Percentiles rank a stretch among this genome's conserved stretches.
Conservation (phyloP, 2,797 vertebrate species). For the Premnoplex brunnescens region DNA sequence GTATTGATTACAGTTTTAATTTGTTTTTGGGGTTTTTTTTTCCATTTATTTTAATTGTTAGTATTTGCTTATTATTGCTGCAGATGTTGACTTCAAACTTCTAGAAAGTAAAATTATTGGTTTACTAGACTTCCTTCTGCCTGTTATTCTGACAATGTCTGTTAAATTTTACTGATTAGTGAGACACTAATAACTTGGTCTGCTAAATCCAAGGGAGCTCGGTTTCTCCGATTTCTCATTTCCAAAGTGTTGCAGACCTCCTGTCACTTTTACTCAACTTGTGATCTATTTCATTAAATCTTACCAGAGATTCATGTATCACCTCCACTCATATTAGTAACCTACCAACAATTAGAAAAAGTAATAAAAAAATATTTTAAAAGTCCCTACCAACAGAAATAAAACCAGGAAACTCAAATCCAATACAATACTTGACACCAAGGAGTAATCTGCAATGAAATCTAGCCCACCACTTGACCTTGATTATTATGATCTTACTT, state of each 20-base stretch:
- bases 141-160: not conserved
- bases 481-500: not conserved
- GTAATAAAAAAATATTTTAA: not conserved
- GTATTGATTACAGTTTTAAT: not conserved
- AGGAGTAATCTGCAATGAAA: not conserved
- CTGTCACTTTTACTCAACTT: not conserved
- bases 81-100: not conserved
- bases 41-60: not conserved
- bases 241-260: not conserved
- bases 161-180: not conserved
- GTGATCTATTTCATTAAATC: not conserved
- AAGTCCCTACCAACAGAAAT: not conserved
- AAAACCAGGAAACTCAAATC: fast-evolving
- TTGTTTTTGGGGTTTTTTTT: not conserved
- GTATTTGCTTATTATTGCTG: not conserved
- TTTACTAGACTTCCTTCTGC: not conserved
- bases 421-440: not conserved
- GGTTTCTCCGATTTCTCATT: not conserved
- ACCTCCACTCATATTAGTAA: not conserved
- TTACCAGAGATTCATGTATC: not conserved
- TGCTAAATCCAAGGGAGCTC: not conserved
- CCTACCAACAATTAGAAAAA: not conserved
- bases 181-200: not conserved
- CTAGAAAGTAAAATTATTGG: not conserved
- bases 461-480: not conserved